These are phyloP conservation scores for Xanthia icteritia DNA, from an alignment of 2,888 invertebrate genomes.

Conservation along the genomic window DNA sequence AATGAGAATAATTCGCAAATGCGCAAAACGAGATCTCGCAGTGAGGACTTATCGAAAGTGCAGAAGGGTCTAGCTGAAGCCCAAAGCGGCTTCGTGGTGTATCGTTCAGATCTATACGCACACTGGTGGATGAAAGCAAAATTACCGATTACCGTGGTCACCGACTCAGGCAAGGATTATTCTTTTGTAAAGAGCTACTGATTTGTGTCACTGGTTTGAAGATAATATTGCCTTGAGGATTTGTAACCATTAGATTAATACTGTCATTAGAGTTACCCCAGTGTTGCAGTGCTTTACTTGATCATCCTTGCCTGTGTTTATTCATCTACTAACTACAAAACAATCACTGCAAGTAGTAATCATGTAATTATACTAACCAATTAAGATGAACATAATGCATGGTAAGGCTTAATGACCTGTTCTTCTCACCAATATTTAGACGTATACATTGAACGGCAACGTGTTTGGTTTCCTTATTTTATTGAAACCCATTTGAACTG, in stretches of 20 bases:
- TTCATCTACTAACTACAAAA: conserved; percentile 88
- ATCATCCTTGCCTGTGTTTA: conserved; percentile 91
- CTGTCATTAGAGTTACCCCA: conserved; percentile 88
- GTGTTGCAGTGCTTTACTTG: conserved; percentile 90
- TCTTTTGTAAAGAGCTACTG: conserved; percentile 90
- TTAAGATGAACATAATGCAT: conserved; percentile 81
- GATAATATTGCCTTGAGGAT: conserved; percentile 89
- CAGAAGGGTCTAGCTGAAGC: conserved; percentile 84
- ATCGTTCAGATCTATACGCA: conserved; percentile 96
- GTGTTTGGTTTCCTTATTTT: conserved; percentile 41
- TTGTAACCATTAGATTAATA: conserved; percentile 89
- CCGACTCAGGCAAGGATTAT: conserved; percentile 91
- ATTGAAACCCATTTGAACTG: conserved; percentile 73
- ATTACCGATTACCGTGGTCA: conserved; percentile 92
- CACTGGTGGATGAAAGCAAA: conserved; percentile 98
- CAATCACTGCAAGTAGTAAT: conserved; percentile 85
- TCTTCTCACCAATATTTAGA: conserved; percentile 67
- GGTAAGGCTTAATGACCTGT: conserved; percentile 82
- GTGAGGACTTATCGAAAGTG: conserved; percentile 87
- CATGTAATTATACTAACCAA: conserved; percentile 84
- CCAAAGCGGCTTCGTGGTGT: conserved; percentile 90
- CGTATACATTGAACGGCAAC: conserved; percentile 39
- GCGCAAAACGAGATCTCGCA: conserved; percentile 85
- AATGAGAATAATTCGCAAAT: conserved; percentile 70
- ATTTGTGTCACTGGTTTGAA: conserved; percentile 90